Evolutionary conservation across 2,888 invertebrate species (phyloP).

Genomic region (Epsilonema sp.): DNA sequence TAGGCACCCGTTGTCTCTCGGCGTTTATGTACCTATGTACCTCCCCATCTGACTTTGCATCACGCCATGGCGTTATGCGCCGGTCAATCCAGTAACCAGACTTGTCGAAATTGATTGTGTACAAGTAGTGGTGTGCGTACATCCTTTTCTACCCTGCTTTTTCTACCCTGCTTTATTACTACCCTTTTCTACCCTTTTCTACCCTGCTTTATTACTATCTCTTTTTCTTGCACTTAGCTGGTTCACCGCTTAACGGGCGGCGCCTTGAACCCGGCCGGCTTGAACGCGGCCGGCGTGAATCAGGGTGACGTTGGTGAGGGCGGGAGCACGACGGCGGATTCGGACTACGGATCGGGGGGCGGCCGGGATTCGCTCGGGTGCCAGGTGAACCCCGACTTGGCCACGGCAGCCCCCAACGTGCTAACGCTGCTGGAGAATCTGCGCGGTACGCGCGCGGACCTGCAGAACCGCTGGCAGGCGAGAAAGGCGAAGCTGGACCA

Average conservation of each 20-base stretch:
- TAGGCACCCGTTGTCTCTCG: slow-evolving; percentile 21
- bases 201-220: background rate
- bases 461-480: slow-evolving; percentile 79
- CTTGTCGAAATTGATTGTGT: too few relatives aligned
- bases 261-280: background rate
- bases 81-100: too few relatives aligned
- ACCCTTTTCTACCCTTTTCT: background rate
- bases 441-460: slow-evolving; percentile 45
- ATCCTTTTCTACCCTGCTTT: too few relatives aligned
- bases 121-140: too few relatives aligned
- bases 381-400: slow-evolving; percentile 43
- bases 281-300: background rate
- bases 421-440: slow-evolving; percentile 38
- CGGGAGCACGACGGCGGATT: too few relatives aligned
- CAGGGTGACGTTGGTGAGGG: too few relatives aligned
- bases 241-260: slow-evolving; percentile 7
- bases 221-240: slow-evolving; percentile 7
- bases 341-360: slow-evolving; percentile 9
- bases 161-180: too few relatives aligned
- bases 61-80: too few relatives aligned
- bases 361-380: background rate
- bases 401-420: slow-evolving; percentile 32
- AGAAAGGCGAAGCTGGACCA: slow-evolving; percentile 84
- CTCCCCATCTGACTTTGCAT: too few relatives aligned
- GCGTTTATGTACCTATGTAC: background rate